phyloP scores from a whole-genome alignment of 2,888 invertebrate genomes.

The Sphinx pinastri region DNA sequence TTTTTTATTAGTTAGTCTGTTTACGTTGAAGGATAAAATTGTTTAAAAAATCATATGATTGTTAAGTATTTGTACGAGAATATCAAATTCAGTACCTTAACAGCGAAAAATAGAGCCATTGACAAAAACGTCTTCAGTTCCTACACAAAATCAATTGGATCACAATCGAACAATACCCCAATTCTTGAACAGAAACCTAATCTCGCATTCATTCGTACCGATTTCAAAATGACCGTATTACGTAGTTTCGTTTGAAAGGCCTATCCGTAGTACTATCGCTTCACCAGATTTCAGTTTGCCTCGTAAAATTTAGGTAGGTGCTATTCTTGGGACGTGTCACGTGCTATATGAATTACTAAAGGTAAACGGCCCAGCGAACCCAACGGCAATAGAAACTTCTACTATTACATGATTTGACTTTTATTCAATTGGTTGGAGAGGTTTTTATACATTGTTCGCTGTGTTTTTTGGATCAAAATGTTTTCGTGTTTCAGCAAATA shows the following conservation, averaged over 20 bases:
- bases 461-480: no score
- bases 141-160: no score
- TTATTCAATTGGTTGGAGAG: background rate
- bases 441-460: no score
- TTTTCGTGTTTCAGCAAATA: no score
- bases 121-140: no score
- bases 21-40: no score
- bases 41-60: no score
- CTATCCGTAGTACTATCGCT: constrained; percentile 13
- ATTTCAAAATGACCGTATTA: constrained; percentile 17
- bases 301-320: constrained; percentile 28
- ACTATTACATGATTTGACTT: background rate
- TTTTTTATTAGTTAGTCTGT: no score
- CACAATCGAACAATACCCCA: background rate
- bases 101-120: no score
- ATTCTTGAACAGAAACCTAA: background rate
- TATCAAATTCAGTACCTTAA: no score
- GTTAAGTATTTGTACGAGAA: no score
- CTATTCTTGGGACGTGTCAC: constrained; percentile 28
- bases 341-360: constrained; percentile 6
- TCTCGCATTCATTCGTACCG: background rate
- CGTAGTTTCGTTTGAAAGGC: constrained; percentile 5
- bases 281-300: constrained; percentile 24
- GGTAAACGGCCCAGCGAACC: constrained; percentile 15
- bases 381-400: constrained; percentile 17